A percentile compares a stretch with the other conserved stretches of the same genome.
Conservation (phyloP, 2,888 invertebrate genomes). For the Pseudanteris insignis region DNA sequence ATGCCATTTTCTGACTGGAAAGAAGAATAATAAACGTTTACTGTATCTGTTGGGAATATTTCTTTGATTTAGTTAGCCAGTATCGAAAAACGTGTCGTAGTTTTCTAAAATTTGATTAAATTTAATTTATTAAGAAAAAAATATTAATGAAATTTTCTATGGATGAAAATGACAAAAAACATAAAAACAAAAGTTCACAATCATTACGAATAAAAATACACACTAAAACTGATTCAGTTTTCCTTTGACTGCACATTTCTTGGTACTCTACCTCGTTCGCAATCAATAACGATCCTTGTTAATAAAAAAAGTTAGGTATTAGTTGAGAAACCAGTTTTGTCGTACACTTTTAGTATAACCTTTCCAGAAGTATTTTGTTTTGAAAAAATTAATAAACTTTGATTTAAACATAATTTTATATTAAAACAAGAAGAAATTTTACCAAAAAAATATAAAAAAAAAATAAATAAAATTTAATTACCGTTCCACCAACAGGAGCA, state of each 20-base stretch:
- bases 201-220: background rate
- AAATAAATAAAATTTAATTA: background rate
- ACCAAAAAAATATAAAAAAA: background rate
- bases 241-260: background rate
- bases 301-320: background rate
- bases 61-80: slow-evolving; percentile 1
- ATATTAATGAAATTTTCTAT: too few species aligned
- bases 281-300: background rate
- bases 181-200: background rate
- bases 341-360: slow-evolving; percentile 2
- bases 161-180: too few species aligned
- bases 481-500: background rate
- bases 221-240: background rate
- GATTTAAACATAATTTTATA: background rate
- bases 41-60: slow-evolving; percentile 11
- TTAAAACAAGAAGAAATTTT: background rate
- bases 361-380: background rate
- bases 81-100: slow-evolving; percentile 1
- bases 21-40: slow-evolving; percentile 6
- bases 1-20: slow-evolving; percentile 11
- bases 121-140: too few species aligned
- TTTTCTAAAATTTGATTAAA: too few species aligned
- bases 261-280: background rate
- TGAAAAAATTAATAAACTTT: background rate
- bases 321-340: background rate